Base-by-base conservation (phyloP, 2,797 vertebrate genomes). In the Scomberomorus guttatus region DNA sequence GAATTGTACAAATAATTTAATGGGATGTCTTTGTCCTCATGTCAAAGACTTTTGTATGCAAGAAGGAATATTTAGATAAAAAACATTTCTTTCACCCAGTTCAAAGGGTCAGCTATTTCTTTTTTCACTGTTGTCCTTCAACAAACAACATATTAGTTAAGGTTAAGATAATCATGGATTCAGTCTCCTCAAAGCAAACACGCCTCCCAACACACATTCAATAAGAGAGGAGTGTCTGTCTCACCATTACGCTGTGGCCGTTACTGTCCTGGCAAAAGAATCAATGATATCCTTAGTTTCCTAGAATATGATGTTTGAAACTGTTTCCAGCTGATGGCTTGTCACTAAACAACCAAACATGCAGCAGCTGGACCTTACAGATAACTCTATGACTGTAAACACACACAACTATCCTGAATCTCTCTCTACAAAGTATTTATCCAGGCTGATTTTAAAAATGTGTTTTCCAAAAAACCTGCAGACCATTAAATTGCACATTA, bases 401-500 rank as follows among this genome's bases (percentile, higher is more conserved):
- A 46, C 50, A 17, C 0, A 37, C 39, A 42, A 34, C 37, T 42
- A 1, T 39, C 7, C 59, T 17, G 6, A 57, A 4, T 25, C 44
- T 20, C 20, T 44, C 14, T 48, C 34, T 17, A 27, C 46, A 54
- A 50, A 25, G 17, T 24, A 58, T 72, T 83, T 60, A 83, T 76
- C 72, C 75, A 34, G 60, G 71, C 42, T 6, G 10, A 48, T 67
- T 58, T 24, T 4, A 74, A 62, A 74, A 62, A 58, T n/a, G 72
- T 75, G 37, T 73, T 74, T 58, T 44, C 27, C 10, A 29, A 20
- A 48, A 59, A 67, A 60, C 25, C 18, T 29, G 37, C 67, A 48
- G 65, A 81, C 27, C 64, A 60, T 81, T 76, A 71, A 79, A 81
- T 74, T 75, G 25, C 72, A 57, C 72, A 64, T 83, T 59, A 75